A percentile compares a stretch with the other conserved stretches of the same genome.
These are phyloP conservation scores for Sciurus vulgaris DNA, from an alignment of 2,797 vertebrate species.

Conservation along the genomic window DNA sequence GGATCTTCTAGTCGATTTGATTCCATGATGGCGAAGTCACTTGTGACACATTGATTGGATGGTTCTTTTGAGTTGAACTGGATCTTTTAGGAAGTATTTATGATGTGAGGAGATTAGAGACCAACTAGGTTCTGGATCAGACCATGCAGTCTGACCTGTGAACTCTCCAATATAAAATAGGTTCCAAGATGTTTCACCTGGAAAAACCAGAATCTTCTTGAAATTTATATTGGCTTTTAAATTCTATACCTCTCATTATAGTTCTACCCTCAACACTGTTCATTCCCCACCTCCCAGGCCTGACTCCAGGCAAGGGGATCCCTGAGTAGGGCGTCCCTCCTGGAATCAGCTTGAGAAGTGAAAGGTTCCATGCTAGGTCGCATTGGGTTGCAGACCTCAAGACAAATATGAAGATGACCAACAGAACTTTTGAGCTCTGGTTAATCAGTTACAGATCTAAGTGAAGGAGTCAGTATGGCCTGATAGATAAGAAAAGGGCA, in stretches of 20 bases:
- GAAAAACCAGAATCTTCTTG: conserved; percentile 60
- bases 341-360: background rate
- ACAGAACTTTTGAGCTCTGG: conserved; percentile 50
- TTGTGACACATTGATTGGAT: conserved; percentile 23
- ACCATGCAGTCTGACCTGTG: background rate
- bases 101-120: conserved; percentile 32
- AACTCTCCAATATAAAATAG: conserved; percentile 16
- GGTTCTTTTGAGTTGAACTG: conserved; percentile 67
- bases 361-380: background rate
- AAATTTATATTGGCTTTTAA: conserved; percentile 49
- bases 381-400: conserved; percentile 44
- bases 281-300: background rate
- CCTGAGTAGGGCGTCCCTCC: background rate
- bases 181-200: conserved; percentile 48
- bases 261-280: background rate
- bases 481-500: background rate
- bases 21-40: conserved; percentile 50
- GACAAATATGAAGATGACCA: conserved; percentile 21
- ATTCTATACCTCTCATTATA: background rate
- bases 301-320: background rate
- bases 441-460: conserved; percentile 50
- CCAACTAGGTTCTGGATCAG: conserved; percentile 53
- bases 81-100: conserved; percentile 62
- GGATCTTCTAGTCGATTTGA: conserved; percentile 48
- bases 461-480: background rate